These are phyloP conservation scores for Cossypha polioptera DNA, from an alignment of 2,797 vertebrate genomes.

Conservation along the genomic window DNA sequence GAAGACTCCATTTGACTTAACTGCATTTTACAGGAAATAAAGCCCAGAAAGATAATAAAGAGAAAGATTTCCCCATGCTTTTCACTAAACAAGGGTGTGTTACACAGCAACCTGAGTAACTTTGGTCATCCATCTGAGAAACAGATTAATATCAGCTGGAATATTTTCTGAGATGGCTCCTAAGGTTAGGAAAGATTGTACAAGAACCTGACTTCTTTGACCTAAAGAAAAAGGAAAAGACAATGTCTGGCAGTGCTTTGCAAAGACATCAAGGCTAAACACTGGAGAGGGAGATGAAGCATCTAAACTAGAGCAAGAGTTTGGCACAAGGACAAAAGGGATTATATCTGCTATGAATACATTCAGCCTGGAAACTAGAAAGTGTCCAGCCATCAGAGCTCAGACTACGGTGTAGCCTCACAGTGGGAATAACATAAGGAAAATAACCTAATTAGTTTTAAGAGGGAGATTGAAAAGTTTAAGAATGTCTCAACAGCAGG, in stretches of 20 bases:
- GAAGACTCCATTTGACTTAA: not conserved
- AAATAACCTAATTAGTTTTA: conserved; percentile 66
- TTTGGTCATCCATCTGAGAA: not conserved
- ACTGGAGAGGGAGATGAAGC: not conserved
- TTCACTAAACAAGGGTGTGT: not conserved
- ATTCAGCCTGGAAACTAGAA: conserved; percentile 9
- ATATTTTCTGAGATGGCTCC: not conserved
- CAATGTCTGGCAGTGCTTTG: not conserved
- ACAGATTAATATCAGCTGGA: not conserved
- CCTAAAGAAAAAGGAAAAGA: not conserved
- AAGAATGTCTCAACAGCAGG: conserved; percentile 55
- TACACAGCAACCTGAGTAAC: not conserved
- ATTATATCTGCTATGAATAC: conserved; percentile 59
- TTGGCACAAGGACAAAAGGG: conserved; percentile 56
- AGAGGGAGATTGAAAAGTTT: conserved; percentile 43
- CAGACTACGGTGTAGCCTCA: not conserved
- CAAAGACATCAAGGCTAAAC: not conserved
- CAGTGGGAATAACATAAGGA: conserved; percentile 50
- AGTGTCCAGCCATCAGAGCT: conserved; percentile 25
- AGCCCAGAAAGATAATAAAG: not conserved
- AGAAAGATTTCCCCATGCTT: not conserved
- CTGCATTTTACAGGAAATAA: not conserved
- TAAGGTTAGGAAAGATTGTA: not conserved
- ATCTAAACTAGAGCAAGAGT: not conserved
- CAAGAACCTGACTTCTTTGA: not conserved